Evolutionary conservation across 1,140 invertebrate species (phyloP).

Genomic region (Bombus sibiricus): DNA sequence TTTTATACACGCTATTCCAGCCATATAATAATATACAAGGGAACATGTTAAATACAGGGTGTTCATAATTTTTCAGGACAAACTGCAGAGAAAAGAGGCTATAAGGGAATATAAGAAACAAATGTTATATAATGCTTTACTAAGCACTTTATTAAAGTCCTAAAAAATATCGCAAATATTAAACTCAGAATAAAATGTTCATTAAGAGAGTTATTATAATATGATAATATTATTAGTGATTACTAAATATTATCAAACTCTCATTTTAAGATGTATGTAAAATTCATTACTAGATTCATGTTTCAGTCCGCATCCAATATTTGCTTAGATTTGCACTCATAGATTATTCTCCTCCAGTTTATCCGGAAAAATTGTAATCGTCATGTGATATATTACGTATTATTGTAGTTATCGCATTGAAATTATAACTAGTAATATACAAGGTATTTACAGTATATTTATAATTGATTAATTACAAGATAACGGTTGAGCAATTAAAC

Average conservation of each 20-base stretch:
- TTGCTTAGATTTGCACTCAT: not conserved
- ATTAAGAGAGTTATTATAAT: not conserved
- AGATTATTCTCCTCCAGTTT: not conserved
- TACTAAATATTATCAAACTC: not conserved
- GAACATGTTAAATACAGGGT: not conserved
- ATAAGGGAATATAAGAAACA: not conserved
- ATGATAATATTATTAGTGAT: not conserved
- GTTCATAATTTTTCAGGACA: not conserved
- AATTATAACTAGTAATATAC: not conserved
- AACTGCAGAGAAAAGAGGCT: no score
- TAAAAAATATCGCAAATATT: not conserved
- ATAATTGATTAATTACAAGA: not conserved
- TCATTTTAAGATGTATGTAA: no score
- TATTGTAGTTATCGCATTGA: not conserved
- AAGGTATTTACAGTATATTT: constrained; percentile 15
- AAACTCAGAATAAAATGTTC: not conserved
- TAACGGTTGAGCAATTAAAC: not conserved
- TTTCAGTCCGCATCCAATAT: not conserved
- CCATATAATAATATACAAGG: not conserved
- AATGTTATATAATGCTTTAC: not conserved
- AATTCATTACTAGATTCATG: not conserved
- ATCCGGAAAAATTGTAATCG: not conserved
- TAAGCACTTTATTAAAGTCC: not conserved
- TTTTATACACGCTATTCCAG: not conserved
- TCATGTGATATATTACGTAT: not conserved